These are phyloP conservation scores for Aphidius ervi DNA, from an alignment of 1,140 invertebrate species.

Conservation along the genomic window DNA sequence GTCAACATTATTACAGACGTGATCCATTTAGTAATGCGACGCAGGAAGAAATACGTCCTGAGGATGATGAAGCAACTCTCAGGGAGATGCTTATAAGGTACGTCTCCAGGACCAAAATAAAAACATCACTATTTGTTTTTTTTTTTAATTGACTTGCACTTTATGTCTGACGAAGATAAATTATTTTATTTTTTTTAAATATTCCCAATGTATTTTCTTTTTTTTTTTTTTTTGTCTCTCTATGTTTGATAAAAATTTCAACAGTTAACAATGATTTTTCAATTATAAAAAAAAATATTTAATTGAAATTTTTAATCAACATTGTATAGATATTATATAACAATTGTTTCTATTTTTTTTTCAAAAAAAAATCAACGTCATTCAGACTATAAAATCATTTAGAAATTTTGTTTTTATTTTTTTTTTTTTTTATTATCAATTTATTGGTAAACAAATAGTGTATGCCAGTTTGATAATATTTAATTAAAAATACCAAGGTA, in stretches of 20 bases:
- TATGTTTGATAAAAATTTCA: neutral
- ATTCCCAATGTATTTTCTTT: neutral
- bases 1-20: conserved; percentile 41
- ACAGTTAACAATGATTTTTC: too few species aligned
- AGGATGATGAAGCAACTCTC: conserved; percentile 79
- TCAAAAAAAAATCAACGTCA: too few species aligned
- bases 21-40: conserved; percentile 55
- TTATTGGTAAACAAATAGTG: too few species aligned
- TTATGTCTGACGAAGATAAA: neutral
- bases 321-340: too few species aligned
- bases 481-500: neutral
- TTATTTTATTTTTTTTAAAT: neutral
- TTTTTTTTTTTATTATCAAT: too few species aligned
- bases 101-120: conserved; percentile 26
- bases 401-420: too few species aligned
- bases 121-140: too few species aligned
- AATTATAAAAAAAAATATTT: too few species aligned
- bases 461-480: too few species aligned
- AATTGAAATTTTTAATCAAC: too few species aligned
- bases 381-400: too few species aligned
- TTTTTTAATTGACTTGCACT: neutral
- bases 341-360: too few species aligned
- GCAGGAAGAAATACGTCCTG: conserved; percentile 58
- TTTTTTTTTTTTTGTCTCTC: neutral
- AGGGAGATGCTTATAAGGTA: conserved; percentile 84